Evolutionary conservation across 2,888 invertebrate species (phyloP).

Genomic region (Drosophila mettleri): DNA sequence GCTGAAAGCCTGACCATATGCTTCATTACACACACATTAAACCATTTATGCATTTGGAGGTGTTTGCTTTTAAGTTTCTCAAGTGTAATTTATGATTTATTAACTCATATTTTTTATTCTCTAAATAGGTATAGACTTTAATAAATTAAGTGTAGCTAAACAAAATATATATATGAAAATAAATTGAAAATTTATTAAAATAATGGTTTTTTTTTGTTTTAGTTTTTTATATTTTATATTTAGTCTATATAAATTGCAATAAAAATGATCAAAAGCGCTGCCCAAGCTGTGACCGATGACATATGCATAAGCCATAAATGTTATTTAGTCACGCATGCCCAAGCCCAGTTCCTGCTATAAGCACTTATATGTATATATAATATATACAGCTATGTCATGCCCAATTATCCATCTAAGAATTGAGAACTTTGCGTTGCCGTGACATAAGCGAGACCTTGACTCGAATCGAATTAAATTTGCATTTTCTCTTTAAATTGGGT

Average conservation of each 20-base stretch:
- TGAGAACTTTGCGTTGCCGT: slow-evolving; percentile 19
- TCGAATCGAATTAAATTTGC: slow-evolving; percentile 2
- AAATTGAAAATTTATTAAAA: too few relatives aligned
- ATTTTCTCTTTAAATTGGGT: slow-evolving; percentile 3
- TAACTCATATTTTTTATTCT: not conserved
- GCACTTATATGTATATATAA: not conserved
- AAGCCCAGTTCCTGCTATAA: not conserved
- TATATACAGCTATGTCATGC: not conserved
- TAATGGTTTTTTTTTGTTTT: too few relatives aligned
- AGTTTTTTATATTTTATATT: too few relatives aligned
- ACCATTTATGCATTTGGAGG: not conserved
- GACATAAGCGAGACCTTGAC: slow-evolving; percentile 58
- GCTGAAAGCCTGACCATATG: slow-evolving; percentile 41
- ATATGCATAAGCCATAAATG: slow-evolving; percentile 4
- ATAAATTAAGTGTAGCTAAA: too few relatives aligned
- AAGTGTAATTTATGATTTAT: not conserved
- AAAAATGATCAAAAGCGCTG: not conserved
- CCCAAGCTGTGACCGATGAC: not conserved
- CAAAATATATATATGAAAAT: too few relatives aligned
- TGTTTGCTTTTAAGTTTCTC: not conserved
- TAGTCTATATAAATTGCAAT: not conserved
- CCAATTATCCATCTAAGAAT: slow-evolving; percentile 29
- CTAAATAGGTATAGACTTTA: too few relatives aligned
- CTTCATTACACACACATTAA: slow-evolving; percentile 12
- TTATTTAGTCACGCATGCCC: slow-evolving; percentile 11